Percentiles rank a stretch among this genome's conserved stretches.
Conservation (phyloP, 2,888 invertebrate species). For the Eupithecia tripunctaria region DNA sequence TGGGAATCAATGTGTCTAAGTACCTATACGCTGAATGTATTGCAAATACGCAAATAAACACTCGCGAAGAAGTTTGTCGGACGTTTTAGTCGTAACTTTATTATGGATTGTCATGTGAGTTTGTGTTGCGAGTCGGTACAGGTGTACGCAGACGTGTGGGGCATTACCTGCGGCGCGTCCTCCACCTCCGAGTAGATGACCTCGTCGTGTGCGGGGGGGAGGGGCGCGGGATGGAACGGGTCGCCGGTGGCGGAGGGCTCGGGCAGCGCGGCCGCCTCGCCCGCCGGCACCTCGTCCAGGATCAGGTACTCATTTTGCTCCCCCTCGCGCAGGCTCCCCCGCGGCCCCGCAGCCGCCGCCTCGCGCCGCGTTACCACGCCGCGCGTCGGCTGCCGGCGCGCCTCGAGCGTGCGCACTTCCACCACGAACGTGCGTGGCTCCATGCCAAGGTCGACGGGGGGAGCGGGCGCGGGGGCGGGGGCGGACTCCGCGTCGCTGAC, state of each 20-base stretch:
- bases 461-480: not conserved
- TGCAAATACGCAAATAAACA: not conserved
- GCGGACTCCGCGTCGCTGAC: conserved; percentile 66
- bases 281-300: conserved; percentile 64
- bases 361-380: conserved; percentile 49
- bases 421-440: conserved; percentile 75
- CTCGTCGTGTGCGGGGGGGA: not conserved
- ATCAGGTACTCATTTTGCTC: conserved; percentile 59
- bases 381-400: conserved; percentile 60
- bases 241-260: conserved; percentile 65
- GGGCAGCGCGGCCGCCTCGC: conserved; percentile 65
- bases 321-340: conserved; percentile 42
- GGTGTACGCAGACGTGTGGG: not conserved
- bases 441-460: conserved; percentile 59
- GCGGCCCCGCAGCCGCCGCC: conserved; percentile 64
- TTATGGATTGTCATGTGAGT: not conserved
- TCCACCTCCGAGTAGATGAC: conserved; percentile 69
- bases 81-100: not conserved
- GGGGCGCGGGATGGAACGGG: not conserved
- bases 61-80: not conserved
- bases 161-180: conserved; percentile 68
- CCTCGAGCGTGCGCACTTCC: conserved; percentile 69
- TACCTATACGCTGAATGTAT: not conserved
- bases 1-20: not conserved
- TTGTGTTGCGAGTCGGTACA: not conserved